A percentile compares a stretch with the other conserved stretches of the same genome.
phyloP scores from a whole-genome alignment of 2,797 vertebrate species.

The Lepilemur ruficaudatus region DNA sequence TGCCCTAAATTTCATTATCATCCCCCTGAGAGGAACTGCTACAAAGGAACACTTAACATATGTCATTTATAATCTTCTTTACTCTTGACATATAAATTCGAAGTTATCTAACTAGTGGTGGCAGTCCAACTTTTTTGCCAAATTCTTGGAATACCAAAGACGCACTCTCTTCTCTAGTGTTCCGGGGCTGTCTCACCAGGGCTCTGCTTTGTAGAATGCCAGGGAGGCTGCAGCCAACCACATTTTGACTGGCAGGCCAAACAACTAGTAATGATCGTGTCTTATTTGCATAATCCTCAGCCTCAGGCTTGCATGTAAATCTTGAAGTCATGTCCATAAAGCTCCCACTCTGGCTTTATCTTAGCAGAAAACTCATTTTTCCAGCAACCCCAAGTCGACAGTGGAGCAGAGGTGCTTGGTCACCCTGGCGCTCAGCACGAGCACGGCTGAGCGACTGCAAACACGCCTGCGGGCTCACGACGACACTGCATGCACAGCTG shows the following conservation, averaged over 20 bases:
- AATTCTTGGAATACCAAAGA: not conserved
- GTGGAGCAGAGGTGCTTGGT: fast-evolving
- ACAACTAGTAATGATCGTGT: fast-evolving
- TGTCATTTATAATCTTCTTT: not conserved
- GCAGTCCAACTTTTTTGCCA: not conserved
- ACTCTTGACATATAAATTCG: not conserved
- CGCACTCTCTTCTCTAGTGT: not conserved
- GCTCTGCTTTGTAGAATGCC: not conserved
- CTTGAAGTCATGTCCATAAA: not conserved
- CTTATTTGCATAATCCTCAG: not conserved
- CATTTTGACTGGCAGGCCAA: not conserved
- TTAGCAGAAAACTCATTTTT: not conserved
- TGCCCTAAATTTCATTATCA: not conserved
- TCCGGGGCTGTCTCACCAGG: not conserved
- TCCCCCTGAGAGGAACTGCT: not conserved
- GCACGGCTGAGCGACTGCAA: not conserved
- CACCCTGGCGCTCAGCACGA: fast-evolving
- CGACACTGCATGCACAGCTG: not conserved
- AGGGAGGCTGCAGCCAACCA: not conserved
- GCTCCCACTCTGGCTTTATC: not conserved
- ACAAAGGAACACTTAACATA: not conserved
- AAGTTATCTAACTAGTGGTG: not conserved
- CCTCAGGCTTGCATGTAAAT: not conserved
- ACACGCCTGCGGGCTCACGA: not conserved
- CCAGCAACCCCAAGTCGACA: not conserved